These are phyloP conservation scores for Choloepus didactylus DNA, from an alignment of 2,797 vertebrate genomes.

Conservation along the genomic window DNA sequence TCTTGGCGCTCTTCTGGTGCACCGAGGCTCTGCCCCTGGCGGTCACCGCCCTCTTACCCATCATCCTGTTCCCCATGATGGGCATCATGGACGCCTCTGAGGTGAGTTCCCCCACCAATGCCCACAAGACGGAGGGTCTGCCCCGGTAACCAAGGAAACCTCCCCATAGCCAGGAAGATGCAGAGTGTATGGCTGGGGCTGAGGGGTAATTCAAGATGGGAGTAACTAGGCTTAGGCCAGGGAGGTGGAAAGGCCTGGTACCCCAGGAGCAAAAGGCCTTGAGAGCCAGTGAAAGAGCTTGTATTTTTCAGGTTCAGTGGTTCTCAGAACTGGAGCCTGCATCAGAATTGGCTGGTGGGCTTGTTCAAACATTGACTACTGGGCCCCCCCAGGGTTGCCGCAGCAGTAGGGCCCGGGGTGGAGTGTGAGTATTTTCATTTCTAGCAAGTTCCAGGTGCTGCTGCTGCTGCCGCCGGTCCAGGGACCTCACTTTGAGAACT, in stretches of 20 bases:
- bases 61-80: slow-evolving; percentile 96
- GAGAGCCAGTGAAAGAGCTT: background rate
- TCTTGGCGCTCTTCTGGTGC: slow-evolving; percentile 97
- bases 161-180: background rate
- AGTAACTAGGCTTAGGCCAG: background rate
- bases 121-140: background rate
- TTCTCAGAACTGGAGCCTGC: background rate
- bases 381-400: background rate
- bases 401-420: background rate
- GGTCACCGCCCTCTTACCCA: slow-evolving; percentile 93
- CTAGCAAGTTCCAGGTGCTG: background rate
- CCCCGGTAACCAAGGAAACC: background rate
- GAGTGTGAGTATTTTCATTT: background rate
- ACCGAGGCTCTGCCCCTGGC: slow-evolving; percentile 95
- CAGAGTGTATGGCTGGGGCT: accelerated
- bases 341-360: background rate
- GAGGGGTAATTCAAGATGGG: background rate
- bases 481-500: background rate
- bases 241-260: background rate
- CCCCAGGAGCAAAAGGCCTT: background rate
- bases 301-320: background rate
- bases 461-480: background rate
- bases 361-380: background rate
- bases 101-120: slow-evolving; percentile 82
- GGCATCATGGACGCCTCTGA: slow-evolving; percentile 92